Evolutionary conservation across 2,888 invertebrate species (phyloP), one percentile per base, ranked within the genome.

Genomic region (Cabera pusaria): DNA sequence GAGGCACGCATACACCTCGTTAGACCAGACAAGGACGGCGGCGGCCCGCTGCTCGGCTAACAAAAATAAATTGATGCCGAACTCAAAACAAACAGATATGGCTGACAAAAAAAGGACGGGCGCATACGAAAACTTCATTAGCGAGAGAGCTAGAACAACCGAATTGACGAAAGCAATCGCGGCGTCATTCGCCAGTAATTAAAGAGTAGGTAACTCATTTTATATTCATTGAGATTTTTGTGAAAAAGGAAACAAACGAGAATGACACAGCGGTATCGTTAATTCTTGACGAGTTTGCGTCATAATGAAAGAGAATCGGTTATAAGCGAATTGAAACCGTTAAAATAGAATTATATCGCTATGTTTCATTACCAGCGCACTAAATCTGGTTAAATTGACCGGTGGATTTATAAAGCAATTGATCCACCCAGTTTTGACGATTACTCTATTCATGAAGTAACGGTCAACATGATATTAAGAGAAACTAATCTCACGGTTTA

Each of bases 71-170:
- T 85, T 86, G 87, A 87, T 78, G 83, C 75, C 72, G 80, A 79
- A 70, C 76, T 81, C 79, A 84, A 88, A 88, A 85, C 85, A 87
- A 87, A 88, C 86, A 87, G 80, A 82, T 65, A 82, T 82, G 83
- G 81, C 84, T 75, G 82, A 86, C 83, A 83, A 85, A 86, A 52
- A 85, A 85, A 84, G 81, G 80, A 81, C 68, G 77, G 76, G 58
- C 60, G 66, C 61, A 82, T 80, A 80, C 81, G 73, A 75, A 84
- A 80, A 79, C 81, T 78, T 78, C 75, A 82, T 81, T 75, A 77
- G 71, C 68, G 67, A 74, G 67, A 68, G 72, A 73, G 76, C 72
- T 74, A 75, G 77, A 69, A 65, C 66, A 64, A 68, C 64, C 71
- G 78, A 76, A 79, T 77, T 72, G 71, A 73, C 63, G 65, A 74